Conservation (phyloP, 2,113 vertebrate genomes). For the Zapus hudsonius region DNA sequence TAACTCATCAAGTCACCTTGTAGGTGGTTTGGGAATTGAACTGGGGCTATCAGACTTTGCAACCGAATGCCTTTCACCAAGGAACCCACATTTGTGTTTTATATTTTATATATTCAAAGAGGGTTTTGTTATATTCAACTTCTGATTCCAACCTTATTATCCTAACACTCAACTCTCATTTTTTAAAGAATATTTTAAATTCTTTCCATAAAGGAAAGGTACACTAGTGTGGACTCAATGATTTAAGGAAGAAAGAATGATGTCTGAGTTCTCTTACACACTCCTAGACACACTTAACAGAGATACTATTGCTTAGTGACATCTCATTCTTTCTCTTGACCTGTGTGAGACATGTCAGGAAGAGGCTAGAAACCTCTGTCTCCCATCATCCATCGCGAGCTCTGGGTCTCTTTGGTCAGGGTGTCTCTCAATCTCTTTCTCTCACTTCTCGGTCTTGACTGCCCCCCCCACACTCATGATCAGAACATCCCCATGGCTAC, state of each 20-base stretch:
- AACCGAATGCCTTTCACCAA: too few relatives aligned
- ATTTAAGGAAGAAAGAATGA: not conserved
- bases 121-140: too few relatives aligned
- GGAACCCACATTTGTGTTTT: too few relatives aligned
- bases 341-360: not conserved
- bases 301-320: not conserved
- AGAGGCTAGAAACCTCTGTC: not conserved
- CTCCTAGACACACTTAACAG: too few relatives aligned
- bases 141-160: too few relatives aligned
- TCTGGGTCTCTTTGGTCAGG: not conserved
- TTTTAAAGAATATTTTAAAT: not conserved
- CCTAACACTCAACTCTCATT: too few relatives aligned
- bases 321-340: not conserved
- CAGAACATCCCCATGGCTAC: constrained; percentile 1
- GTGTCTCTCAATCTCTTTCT: not conserved
- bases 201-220: not conserved
- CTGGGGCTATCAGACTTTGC: too few relatives aligned
- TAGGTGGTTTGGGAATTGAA: too few relatives aligned
- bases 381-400: not conserved
- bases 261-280: not conserved
- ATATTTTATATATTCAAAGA: too few relatives aligned
- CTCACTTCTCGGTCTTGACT: not conserved
- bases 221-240: not conserved
- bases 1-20: too few relatives aligned
- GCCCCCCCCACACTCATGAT: not conserved